Evolutionary conservation across 2,888 invertebrate genomes (phyloP).

Genomic region (Brachypalpus laphriformis): DNA sequence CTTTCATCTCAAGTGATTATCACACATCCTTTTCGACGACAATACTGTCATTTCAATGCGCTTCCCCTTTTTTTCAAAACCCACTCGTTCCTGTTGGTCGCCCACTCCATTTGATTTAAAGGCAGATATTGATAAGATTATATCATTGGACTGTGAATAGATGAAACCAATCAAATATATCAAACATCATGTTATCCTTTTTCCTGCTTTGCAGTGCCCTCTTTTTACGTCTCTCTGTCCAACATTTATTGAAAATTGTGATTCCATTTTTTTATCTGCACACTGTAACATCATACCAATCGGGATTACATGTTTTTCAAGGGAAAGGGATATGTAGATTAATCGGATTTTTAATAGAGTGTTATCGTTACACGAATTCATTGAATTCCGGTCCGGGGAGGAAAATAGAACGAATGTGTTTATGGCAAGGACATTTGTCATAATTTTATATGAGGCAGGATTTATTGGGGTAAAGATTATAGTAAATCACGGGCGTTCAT

Average conservation of each 20-base stretch:
- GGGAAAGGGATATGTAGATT: neutral
- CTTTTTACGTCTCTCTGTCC: neutral
- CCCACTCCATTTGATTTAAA: neutral
- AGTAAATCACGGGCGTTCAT: slow-evolving; percentile 5
- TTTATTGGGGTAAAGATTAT: slow-evolving; percentile 14
- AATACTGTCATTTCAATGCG: no score
- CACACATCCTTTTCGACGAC: neutral
- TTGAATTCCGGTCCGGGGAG: neutral
- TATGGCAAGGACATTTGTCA: slow-evolving; percentile 13
- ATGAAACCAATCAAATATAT: slow-evolving; percentile 28
- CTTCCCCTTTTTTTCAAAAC: neutral
- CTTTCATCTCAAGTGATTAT: slow-evolving; percentile 1
- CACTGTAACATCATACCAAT: slow-evolving; percentile 3
- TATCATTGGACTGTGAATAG: neutral
- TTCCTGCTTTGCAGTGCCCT: neutral
- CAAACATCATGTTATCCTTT: slow-evolving; percentile 12
- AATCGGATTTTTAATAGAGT: slow-evolving; percentile 10
- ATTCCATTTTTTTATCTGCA: neutral
- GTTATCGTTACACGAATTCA: slow-evolving; percentile 1
- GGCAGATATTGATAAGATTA: neutral
- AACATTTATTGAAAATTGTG: neutral
- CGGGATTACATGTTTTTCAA: neutral
- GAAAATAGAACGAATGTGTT: neutral
- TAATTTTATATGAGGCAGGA: neutral
- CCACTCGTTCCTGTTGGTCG: neutral